phyloP scores from a whole-genome alignment of 2,113 vertebrate species.

The Astur gentilis region DNA sequence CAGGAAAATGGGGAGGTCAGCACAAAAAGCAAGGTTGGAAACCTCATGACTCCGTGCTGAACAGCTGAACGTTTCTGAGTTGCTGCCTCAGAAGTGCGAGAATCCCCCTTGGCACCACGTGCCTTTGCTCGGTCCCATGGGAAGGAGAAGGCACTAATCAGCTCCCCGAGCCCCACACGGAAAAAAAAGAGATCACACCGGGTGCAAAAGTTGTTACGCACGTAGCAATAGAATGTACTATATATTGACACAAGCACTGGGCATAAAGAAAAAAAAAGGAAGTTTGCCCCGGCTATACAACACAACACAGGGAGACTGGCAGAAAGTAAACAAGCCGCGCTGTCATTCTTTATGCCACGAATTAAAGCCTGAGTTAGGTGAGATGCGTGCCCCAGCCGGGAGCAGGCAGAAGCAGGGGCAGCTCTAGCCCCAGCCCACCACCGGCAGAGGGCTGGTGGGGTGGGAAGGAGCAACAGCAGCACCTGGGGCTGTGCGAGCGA shows the following conservation, averaged over 20 bases:
- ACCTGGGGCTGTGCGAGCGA: neutral
- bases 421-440: rapidly evolving
- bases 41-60: neutral
- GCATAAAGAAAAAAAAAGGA: neutral
- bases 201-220: neutral
- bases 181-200: neutral
- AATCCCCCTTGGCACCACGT: neutral
- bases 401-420: neutral
- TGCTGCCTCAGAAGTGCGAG: neutral
- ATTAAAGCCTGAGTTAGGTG: neutral
- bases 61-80: neutral
- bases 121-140: neutral
- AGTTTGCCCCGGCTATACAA: neutral
- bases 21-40: neutral
- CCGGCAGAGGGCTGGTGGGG: rapidly evolving
- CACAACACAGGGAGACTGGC: neutral
- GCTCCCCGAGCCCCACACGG: neutral
- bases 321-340: neutral
- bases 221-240: neutral
- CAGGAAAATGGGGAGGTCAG: neutral
- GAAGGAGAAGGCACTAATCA: neutral
- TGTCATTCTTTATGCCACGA: neutral
- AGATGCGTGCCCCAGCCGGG: neutral
- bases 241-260: neutral
- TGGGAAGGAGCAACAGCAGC: neutral